phyloP scores from a whole-genome alignment of 2,797 vertebrate species.

The Alectoris magna region DNA sequence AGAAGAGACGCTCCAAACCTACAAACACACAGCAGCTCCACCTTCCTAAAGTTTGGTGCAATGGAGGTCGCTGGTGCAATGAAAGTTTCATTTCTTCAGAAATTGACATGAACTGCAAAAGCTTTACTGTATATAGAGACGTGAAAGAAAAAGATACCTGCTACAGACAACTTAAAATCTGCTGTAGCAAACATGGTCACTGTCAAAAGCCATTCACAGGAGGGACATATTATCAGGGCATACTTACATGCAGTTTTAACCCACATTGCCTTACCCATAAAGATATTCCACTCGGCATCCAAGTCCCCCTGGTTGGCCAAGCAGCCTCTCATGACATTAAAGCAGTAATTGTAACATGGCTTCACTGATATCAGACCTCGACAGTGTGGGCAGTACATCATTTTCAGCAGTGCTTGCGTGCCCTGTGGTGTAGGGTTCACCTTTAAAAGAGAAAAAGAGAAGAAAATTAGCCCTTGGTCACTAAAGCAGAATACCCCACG shows the following conservation, averaged over 20 bases:
- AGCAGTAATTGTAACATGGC: slow-evolving; percentile 97
- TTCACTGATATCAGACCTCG: slow-evolving; percentile 91
- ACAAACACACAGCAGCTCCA: background rate
- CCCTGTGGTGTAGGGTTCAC: slow-evolving; percentile 91
- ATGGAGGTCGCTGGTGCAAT: background rate
- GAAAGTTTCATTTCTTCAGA: background rate
- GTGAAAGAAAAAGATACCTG: background rate
- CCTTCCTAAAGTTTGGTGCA: background rate
- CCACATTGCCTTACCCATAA: slow-evolving; percentile 87
- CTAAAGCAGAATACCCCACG: rapidly evolving
- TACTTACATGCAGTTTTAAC: background rate
- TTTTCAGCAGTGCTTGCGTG: slow-evolving; percentile 90
- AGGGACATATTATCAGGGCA: rapidly evolving
- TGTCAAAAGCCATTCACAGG: background rate
- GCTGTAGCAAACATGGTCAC: background rate
- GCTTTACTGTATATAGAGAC: background rate
- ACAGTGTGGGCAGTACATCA: slow-evolving; percentile 96
- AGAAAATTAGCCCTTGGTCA: background rate
- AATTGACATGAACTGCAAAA: background rate
- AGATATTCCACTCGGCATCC: slow-evolving; percentile 96
- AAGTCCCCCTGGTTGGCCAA: slow-evolving; percentile 96
- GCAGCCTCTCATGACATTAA: slow-evolving; percentile 96
- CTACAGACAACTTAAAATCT: background rate
- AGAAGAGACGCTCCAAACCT: background rate
- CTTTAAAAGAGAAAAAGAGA: slow-evolving; percentile 70